Evolutionary conservation across 2,113 vertebrate species (phyloP).

Genomic region (Pardalotus punctatus): DNA sequence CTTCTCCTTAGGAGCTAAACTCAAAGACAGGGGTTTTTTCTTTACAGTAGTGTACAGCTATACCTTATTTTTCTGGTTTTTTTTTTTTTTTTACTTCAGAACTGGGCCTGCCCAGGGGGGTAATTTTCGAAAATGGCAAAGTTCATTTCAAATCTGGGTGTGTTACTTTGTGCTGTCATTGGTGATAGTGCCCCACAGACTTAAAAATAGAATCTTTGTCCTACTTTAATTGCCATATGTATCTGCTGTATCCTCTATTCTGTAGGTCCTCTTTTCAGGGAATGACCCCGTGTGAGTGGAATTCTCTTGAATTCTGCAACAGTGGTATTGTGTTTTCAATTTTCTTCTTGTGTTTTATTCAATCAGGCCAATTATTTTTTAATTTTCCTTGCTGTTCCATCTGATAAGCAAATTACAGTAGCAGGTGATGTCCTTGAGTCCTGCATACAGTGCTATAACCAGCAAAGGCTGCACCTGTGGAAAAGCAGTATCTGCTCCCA

Average conservation of each 20-base stretch:
- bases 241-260: not conserved
- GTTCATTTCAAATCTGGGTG: not conserved
- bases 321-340: accelerated
- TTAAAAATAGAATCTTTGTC: not conserved
- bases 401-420: not conserved
- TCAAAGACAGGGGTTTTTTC: not conserved
- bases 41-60: not conserved
- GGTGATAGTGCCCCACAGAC: not conserved
- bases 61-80: not conserved
- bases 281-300: not conserved
- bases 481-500: not conserved
- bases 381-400: not conserved
- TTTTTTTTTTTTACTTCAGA: not conserved
- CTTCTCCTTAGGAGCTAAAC: not conserved
- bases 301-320: not conserved
- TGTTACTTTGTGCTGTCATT: not conserved
- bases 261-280: not conserved
- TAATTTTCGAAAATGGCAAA: not conserved
- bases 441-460: not conserved
- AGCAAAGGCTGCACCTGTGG: not conserved
- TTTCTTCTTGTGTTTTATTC: not conserved
- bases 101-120: not conserved
- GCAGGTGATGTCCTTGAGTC: not conserved
- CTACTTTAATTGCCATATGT: not conserved
- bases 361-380: not conserved